Conservation (phyloP, 1,140 invertebrate species). For the Nephotettix cincticeps region DNA sequence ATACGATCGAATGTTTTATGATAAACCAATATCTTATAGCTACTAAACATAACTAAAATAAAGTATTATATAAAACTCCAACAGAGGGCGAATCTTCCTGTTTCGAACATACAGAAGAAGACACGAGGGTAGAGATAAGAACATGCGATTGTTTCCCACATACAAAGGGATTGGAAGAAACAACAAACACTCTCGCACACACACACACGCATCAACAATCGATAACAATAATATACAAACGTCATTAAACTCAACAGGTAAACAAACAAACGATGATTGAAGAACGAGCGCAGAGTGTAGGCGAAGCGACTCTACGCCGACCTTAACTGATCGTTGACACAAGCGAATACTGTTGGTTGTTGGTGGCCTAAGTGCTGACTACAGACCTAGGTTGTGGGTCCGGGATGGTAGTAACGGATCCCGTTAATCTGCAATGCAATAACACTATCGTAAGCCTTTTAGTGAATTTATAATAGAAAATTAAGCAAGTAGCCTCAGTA, state of each 20-base stretch:
- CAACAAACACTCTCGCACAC: neutral
- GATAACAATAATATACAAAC: neutral
- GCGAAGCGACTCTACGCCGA: slow-evolving; percentile 12
- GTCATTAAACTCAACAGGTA: neutral
- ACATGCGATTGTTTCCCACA: neutral
- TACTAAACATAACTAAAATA: neutral
- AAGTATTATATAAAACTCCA: too few relatives aligned
- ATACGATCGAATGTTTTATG: too few relatives aligned
- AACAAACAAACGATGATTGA: slow-evolving; percentile 2
- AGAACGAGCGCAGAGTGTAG: slow-evolving; percentile 1
- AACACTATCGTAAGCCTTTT: too few relatives aligned
- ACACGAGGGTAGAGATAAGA: neutral
- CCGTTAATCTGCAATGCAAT: slow-evolving; percentile 69
- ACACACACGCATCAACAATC: slow-evolving; percentile 1
- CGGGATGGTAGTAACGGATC: slow-evolving; percentile 68
- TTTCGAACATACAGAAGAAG: neutral
- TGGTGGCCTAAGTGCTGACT: neutral
- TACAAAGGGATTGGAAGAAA: neutral
- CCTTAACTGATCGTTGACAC: slow-evolving; percentile 29
- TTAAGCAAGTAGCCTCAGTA: too few relatives aligned
- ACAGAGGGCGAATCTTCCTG: neutral
- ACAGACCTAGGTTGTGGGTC: slow-evolving; percentile 37
- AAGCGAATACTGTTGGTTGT: slow-evolving; percentile 34
- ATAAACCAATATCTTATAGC: neutral
- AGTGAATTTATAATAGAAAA: too few relatives aligned